Base-by-base conservation (phyloP, 2,797 vertebrate genomes). In the Neopelma chrysocephalum region DNA sequence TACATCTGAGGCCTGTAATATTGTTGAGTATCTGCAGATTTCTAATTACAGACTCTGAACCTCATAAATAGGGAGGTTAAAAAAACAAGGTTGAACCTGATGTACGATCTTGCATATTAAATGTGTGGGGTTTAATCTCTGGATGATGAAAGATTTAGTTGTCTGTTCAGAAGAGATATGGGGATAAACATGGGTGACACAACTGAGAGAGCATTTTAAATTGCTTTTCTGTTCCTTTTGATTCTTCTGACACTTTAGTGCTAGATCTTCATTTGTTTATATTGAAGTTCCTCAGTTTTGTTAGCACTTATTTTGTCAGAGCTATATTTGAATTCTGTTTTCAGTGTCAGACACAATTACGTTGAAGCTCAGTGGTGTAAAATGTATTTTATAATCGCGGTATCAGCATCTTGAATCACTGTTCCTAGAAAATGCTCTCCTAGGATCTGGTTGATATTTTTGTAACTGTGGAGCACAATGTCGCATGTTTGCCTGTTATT, bases 171-270 rank as follows among this genome's bases (percentile, higher is more conserved):
- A 93, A 93, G 62, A 87, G 43, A 84, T 84, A 48, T 0, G 11
- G 56, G 54, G 70, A 84, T 93, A 87, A 95, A 86, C 36, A 56
- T 0, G 16, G 66, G 47, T 92, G 87, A 66, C 58, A 92, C 90
- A 88, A 89, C 62, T n/a, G 50, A 94, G 65, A 79, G 64, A 29
- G 26, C 75, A 38, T 80, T 92, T 94, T 16, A 76, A 94, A 84
- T 90, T 76, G 86, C 70, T 82, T 90, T 92, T 89, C 82, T 85
- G 27, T 87, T 91, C 42, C 48, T 93, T 88, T 72, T 89, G 77
- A 70, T 82, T 94, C 51, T 84, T 84, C 29, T 75, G 87, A 78
- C 61, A 40, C 38, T 64, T 64, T 13, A 65, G 68, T 75, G 51
- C 48, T 50, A 75, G 36, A 72, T 86, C 80, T 84, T 94, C 79